Conservation (phyloP, 2,797 vertebrate genomes). For the Arctocebus calabarensis region DNA sequence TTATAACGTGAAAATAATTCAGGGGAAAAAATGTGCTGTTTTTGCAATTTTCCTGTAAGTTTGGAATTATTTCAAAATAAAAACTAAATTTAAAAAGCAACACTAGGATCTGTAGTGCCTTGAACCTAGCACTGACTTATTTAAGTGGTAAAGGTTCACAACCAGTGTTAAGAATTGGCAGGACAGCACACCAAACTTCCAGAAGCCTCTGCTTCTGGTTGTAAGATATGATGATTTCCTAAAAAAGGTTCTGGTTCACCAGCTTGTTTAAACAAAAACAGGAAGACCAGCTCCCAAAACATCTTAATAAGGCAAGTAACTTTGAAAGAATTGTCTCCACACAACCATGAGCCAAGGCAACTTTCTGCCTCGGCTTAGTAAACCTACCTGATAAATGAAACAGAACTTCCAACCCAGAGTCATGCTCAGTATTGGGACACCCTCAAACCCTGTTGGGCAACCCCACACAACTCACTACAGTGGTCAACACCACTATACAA, state of each 20-base stretch:
- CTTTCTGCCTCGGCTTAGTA: neutral
- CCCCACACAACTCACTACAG: neutral
- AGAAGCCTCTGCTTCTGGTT: neutral
- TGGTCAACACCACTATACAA: too few species aligned
- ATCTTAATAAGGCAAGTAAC: neutral
- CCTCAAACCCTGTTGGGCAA: neutral
- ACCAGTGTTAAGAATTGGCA: neutral
- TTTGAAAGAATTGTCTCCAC: too few species aligned
- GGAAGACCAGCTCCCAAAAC: neutral
- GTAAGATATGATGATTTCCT: neutral
- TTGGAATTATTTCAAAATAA: constrained; percentile 11
- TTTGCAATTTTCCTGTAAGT: neutral
- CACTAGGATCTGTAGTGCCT: neutral
- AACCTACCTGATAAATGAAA: neutral
- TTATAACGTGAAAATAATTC: neutral
- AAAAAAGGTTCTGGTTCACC: neutral
- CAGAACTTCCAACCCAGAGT: neutral
- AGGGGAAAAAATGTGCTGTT: neutral
- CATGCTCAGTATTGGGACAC: neutral
- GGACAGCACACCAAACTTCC: neutral
- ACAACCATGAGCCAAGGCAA: neutral
- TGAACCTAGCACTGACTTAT: neutral
- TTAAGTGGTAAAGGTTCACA: neutral
- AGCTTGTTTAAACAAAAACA: neutral
- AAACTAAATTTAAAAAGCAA: constrained; percentile 8